Evolutionary conservation across 2,113 vertebrate genomes (phyloP), one percentile per base, ranked within the genome.

Genomic region (Melanerpes formicivorus): DNA sequence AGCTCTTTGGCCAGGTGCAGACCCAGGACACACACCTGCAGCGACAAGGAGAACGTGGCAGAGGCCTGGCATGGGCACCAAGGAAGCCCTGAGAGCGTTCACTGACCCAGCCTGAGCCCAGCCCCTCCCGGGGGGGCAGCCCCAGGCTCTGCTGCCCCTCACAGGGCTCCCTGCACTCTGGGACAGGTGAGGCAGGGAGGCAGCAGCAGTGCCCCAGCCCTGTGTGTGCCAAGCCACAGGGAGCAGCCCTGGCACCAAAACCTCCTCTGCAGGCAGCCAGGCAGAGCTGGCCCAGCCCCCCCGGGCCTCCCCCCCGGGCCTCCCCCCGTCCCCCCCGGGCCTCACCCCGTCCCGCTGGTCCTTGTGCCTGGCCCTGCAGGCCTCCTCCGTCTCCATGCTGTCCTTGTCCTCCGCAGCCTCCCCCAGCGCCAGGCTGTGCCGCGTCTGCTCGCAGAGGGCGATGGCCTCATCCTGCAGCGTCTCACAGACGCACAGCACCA

Each of bases 1-100:
- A 99, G 97, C 96, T 99, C 99, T 96, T 99, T 99, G 14, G 99
- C 99, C 60, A 99, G 94, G 79, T 99, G 98, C 80, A 99, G 97
- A 8, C 99, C 99, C 54, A 99, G 95, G 70, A 99, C 99, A 90
- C 99, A 99, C 37, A 99, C 99, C 99, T 99, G 96, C 79, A 72
- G 23, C 3, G 26, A 59, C 46, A 25, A 44, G n/a, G 27, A 59
- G 37, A 76, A 76, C 2, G 0, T 58, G 25, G 26, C 18, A 59
- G 2, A 75, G 15, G 18, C 37, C 5, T 70, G 27, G 74, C 58
- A 48, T 1, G 3, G 23, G 9, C 15, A 62, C 11, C 21, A 29
- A 58, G 40, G 71, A 87, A 65, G 72, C 9, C 65, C 9, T n/a
- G 44, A 48, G 59, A 74, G 75, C 23, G n/a, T 48, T 87, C 60